Base-by-base conservation (phyloP, 2,888 invertebrate species). In the Drosophila anomalipes region DNA sequence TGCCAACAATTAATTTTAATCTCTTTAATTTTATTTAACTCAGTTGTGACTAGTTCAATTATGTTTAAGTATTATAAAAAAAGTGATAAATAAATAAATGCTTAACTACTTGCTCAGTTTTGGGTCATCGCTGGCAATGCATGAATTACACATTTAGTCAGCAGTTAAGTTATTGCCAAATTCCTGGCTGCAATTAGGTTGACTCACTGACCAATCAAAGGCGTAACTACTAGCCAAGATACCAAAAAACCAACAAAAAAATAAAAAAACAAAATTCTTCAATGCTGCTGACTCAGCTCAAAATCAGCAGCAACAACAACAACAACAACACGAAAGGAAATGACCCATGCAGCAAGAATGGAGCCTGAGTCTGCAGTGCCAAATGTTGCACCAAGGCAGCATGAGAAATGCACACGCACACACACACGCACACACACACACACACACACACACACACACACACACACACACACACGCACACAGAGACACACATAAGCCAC, bases 311-410 rank as follows among this genome's bases (percentile, higher is more conserved):
- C 66, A 82, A 64, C 78, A 79, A 35, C 68, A 83, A 35, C 68
- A 83, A 74, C 69, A 83, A 73, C 67, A 83, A 71, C 79, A 79
- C 0, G 82, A 82, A 81, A 89, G 86, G 81, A 88, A 82, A 80
- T 83, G 69, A 72, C 72, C 33, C 51, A 30, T 26, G 41, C 26
- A 26, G 53, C 33, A 30, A 47, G 56, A 57, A 63, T 61, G 66
- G 30, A 39, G 58, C 26, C 26, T 59, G 58, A 56, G 75, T 66
- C 71, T 83, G 84, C 87, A 81, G 74, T 79, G 80, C 74, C 77
- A 90, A 84, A 81, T 81, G 81, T 84, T 87, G 89, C 87, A 87
- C 73, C 79, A 74, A 68, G 59, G 41, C 51, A 62, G 39, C 76
- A 67, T 44, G 54, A 37, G 57, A 53, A 56, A 52, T 26, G 30